Conservation (phyloP, 2,797 vertebrate genomes). For the Mastacembelus armatus region DNA sequence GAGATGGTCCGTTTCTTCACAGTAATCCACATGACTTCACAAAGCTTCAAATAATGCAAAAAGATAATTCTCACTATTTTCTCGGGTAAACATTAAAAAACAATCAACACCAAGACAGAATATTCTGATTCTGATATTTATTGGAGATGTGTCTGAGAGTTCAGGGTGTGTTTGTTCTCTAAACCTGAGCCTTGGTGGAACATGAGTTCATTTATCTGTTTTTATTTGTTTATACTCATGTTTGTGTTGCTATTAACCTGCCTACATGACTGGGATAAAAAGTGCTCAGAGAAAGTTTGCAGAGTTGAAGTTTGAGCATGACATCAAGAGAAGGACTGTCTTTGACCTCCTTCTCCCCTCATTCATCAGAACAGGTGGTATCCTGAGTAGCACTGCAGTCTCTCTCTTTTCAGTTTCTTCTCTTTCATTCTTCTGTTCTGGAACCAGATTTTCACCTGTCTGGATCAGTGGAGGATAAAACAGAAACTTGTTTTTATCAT, state of each 20-base stretch:
- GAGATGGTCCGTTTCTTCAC: neutral
- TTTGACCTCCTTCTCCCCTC: neutral
- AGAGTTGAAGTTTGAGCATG: no score
- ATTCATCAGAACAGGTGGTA: conserved; percentile 82
- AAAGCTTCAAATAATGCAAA: neutral
- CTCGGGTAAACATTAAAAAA: neutral
- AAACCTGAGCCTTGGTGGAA: neutral
- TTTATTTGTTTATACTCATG: neutral
- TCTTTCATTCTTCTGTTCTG: conserved; percentile 98
- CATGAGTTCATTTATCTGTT: neutral
- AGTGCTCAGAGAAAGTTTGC: neutral
- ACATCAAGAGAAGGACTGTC: neutral
- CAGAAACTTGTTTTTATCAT: neutral
- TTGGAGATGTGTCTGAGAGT: no score
- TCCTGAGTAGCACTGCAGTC: conserved; percentile 47
- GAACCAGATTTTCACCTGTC: conserved; percentile 99
- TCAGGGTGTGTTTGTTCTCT: no score
- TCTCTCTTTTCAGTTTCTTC: conserved; percentile 94
- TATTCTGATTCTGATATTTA: no score
- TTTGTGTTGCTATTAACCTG: neutral
- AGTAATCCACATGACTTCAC: neutral
- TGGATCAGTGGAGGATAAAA: no score
- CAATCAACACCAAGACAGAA: neutral
- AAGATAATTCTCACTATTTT: neutral
- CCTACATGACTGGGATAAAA: neutral